Conservation (phyloP, 2,888 invertebrate species). For the Frankliniella fusca region DNA sequence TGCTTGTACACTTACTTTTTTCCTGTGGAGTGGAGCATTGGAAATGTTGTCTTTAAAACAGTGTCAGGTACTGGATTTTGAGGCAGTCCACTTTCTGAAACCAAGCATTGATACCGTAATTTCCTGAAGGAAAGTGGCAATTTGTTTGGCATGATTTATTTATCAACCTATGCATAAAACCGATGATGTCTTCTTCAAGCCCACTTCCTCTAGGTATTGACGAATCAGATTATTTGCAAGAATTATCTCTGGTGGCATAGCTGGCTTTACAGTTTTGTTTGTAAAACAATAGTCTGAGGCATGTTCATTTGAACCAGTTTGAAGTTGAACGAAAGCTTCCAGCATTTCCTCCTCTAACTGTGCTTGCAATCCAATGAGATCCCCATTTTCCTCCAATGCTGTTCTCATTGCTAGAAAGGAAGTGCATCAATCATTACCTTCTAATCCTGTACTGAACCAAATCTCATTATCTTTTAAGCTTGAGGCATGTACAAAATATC, state of each 20-base stretch:
- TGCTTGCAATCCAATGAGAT: neutral
- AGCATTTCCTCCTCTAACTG: neutral
- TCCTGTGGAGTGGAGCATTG: neutral
- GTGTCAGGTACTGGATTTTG: neutral
- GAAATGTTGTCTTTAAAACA: neutral
- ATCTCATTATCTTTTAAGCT: too few relatives aligned
- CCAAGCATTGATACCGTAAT: neutral
- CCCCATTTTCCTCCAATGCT: neutral
- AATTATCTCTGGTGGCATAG: neutral
- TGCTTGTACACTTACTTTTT: neutral
- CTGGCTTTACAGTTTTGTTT: neutral
- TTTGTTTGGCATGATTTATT: neutral
- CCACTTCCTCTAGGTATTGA: neutral
- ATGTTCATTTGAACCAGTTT: neutral
- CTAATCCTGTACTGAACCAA: too few relatives aligned
- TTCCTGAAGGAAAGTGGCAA: neutral
- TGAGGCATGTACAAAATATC: too few relatives aligned
- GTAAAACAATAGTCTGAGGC: neutral
- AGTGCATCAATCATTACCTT: too few relatives aligned
- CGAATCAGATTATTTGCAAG: neutral
- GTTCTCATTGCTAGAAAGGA: neutral
- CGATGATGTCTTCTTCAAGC: neutral
- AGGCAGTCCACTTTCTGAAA: neutral
- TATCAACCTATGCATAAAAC: neutral
- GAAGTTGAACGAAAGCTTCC: neutral